Evolutionary conservation across 2,888 invertebrate genomes (phyloP), one percentile per base, ranked within the genome.

Genomic region (Metalampra italica): DNA sequence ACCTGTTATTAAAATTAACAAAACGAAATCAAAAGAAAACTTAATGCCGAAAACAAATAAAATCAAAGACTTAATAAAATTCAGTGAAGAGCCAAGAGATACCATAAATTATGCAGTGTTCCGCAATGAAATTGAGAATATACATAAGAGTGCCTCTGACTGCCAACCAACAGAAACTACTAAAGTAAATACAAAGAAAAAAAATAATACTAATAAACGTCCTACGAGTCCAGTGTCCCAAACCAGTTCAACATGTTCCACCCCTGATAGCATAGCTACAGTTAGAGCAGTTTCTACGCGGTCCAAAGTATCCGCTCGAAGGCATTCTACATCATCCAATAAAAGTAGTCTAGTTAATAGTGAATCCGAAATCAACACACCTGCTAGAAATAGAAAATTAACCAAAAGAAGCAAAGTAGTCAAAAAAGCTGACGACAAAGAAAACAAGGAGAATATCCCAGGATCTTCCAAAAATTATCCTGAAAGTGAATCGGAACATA

Each of bases 201-300:
- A 53, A 46, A 59, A 52, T 37, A 52, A 56, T 50, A n/a, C 59
- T 48, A 54, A 54, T 45, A 59, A 55, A n/a, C 63, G 60, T 29
- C 42, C 61, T 13, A 47, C 53, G 34, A 80, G 71, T 50, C 66
- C 75, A 32, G 59, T 59, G 36, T 81, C 85, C 9, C 66, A 69
- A 47, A 75, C 73, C 52, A 82, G 85, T 58, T 84, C 85, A 13
- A 68, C 80, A 5, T 77, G 81, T 58, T 87, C 86, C 7, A 79
- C 84, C 11, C 76, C 72, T 15, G 82, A 76, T 49, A 86, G 84
- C 57, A 56, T 81, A 57, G 71, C 76, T 13, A 85, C 85, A 29
- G 80, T 86, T n/a, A 73, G 68, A 55, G 66, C 68, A 34, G 65
- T 61, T 32, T 57, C 70, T 7, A 60, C 59, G 3, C 56, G 59